Evolutionary conservation across 2,888 invertebrate genomes (phyloP).

Genomic region (Choristoneura rosaceana): DNA sequence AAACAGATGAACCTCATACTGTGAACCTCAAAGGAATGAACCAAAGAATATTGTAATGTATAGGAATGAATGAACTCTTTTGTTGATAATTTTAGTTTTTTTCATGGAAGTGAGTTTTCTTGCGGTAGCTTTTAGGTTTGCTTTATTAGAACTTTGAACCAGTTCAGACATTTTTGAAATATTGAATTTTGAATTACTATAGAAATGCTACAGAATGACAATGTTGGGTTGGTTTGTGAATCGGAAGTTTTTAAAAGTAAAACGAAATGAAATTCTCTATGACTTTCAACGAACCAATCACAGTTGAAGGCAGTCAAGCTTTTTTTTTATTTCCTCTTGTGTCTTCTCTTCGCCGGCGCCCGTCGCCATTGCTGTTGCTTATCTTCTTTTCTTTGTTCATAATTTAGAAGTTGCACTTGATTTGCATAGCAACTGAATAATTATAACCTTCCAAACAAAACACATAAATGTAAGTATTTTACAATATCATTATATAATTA

Average conservation of each 20-base stretch:
- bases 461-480: constrained; percentile 8
- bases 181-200: no score
- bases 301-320: background rate
- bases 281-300: constrained; percentile 4
- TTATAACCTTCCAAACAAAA: background rate
- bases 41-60: no score
- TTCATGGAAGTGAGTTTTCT: no score
- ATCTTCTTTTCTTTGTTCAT: constrained; percentile 4
- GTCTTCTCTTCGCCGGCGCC: constrained; percentile 25
- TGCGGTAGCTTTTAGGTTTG: no score
- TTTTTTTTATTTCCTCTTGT: constrained; percentile 20
- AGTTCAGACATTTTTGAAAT: no score
- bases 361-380: constrained; percentile 27
- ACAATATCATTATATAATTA: background rate
- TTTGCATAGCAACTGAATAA: background rate
- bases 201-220: no score
- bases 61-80: no score
- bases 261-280: constrained; percentile 22
- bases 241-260: background rate
- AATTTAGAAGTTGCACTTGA: background rate
- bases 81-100: no score
- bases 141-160: no score
- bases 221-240: no score
- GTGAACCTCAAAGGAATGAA: no score
- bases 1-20: no score